phyloP scores from a whole-genome alignment of 2,888 invertebrate species.

The Orchesellides sinensis region DNA sequence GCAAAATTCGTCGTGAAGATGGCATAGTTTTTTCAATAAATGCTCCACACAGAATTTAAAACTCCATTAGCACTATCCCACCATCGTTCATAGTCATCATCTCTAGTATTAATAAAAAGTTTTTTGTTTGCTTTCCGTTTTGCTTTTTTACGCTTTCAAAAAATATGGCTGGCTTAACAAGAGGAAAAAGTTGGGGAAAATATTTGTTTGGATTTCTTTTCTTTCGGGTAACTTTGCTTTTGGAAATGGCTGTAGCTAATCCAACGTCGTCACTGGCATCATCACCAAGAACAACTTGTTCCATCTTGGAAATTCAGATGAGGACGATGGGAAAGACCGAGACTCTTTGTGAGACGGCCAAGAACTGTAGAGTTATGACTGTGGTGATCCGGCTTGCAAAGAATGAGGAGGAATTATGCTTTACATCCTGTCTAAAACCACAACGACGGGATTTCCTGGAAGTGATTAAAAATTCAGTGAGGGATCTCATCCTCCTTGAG shows the following conservation, averaged over 20 bases:
- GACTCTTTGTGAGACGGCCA: no score
- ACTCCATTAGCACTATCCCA: conserved; percentile 32
- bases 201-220: conserved; percentile 6
- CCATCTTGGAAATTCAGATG: not conserved
- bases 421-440: not conserved
- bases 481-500: conserved; percentile 3
- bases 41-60: conserved; percentile 44
- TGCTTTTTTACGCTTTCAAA: not conserved
- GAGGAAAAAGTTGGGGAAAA: not conserved
- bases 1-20: not conserved
- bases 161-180: no score
- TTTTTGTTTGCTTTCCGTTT: not conserved
- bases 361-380: no score
- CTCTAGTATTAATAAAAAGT: no score
- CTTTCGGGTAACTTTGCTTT: conserved; percentile 14
- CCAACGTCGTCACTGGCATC: not conserved
- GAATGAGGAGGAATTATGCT: not conserved
- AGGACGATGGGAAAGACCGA: not conserved
- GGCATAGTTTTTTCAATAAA: conserved; percentile 5
- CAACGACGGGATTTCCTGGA: conserved; percentile 18
- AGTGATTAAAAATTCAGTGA: conserved; percentile 60
- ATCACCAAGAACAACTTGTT: not conserved
- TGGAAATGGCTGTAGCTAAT: not conserved
- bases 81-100: not conserved
- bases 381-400: not conserved